Conservation (phyloP, 2,113 vertebrate genomes). For the Aphelocoma coerulescens region DNA sequence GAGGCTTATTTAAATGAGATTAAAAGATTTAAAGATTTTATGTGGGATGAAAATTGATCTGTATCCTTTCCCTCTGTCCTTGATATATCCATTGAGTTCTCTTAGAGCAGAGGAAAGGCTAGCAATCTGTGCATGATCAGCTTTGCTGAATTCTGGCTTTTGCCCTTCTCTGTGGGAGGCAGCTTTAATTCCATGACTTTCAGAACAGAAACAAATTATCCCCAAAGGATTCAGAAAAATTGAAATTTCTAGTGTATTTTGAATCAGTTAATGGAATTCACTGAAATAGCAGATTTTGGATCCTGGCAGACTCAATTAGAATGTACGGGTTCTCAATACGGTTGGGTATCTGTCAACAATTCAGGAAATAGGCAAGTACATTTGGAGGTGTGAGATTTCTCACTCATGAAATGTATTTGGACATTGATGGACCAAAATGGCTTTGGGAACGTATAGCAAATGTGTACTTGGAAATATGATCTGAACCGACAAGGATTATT, state of each 20-base stretch:
- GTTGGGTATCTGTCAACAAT: background rate
- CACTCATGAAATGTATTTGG: slow-evolving; percentile 17
- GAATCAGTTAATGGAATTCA: background rate
- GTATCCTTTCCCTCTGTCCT: background rate
- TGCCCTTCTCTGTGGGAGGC: background rate
- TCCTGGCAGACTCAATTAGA: background rate
- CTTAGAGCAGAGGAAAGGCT: background rate
- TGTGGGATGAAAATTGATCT: background rate
- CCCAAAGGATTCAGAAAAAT: background rate
- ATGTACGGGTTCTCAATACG: background rate
- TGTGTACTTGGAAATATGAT: background rate
- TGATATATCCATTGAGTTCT: background rate
- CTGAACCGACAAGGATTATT: background rate
- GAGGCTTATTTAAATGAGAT: background rate
- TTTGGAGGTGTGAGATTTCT: slow-evolving; percentile 40
- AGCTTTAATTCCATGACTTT: background rate
- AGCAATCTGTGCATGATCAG: background rate
- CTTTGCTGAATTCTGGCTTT: background rate
- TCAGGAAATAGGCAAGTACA: background rate
- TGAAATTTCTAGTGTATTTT: background rate
- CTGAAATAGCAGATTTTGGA: background rate
- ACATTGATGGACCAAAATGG: background rate
- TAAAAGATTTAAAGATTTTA: background rate
- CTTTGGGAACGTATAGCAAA: slow-evolving; percentile 2
- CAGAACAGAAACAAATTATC: background rate